Conservation (phyloP, 2,113 vertebrate species). For the Platanista minor region DNA sequence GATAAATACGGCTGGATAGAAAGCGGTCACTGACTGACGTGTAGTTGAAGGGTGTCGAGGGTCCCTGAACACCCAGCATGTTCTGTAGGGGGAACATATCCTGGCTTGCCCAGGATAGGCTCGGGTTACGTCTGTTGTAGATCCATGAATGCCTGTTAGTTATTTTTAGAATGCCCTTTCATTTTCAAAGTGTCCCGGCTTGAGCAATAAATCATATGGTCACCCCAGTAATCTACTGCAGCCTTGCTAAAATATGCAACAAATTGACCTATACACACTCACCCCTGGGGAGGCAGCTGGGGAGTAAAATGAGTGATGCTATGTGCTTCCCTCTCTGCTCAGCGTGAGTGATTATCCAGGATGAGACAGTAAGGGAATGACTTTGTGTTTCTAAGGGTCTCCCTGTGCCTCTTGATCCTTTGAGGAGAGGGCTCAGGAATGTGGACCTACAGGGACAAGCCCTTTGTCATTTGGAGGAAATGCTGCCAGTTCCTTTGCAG, state of each 20-base stretch:
- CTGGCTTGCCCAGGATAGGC: not conserved
- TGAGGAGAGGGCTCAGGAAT: not conserved
- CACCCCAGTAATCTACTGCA: not conserved
- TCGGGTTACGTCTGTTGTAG: not conserved
- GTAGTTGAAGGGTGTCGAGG: not conserved
- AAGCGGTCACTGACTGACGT: not conserved
- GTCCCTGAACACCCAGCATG: not conserved
- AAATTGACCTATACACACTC: not conserved
- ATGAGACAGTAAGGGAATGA: not conserved
- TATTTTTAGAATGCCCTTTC: not conserved
- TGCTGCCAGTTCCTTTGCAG: not conserved
- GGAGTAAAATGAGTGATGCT: not conserved
- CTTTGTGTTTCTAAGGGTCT: not conserved
- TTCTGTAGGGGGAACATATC: not conserved
- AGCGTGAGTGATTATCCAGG: not conserved
- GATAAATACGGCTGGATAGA: not conserved
- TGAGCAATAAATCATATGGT: not conserved
- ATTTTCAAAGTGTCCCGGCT: not conserved
- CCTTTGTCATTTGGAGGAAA: not conserved
- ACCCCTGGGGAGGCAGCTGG: not conserved
- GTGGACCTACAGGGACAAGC: no score
- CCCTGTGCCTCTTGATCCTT: not conserved
- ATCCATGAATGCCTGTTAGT: not conserved
- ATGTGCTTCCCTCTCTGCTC: not conserved
- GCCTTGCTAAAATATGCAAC: slow-evolving; percentile 28